These are phyloP conservation scores for Sarcophaga bullata DNA, from an alignment of 1,140 invertebrate species.

Conservation along the genomic window DNA sequence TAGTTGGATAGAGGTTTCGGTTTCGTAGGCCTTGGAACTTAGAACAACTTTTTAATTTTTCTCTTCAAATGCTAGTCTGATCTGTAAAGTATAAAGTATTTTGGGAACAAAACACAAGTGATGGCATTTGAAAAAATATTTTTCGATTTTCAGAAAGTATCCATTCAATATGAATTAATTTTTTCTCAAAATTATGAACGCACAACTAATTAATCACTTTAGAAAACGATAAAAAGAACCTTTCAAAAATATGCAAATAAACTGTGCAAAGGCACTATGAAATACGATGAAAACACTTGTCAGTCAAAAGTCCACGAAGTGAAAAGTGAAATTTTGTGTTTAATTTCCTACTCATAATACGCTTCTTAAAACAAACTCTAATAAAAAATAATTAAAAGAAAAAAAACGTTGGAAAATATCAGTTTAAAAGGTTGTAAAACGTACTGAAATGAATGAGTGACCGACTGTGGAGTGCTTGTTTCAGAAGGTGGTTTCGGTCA, in stretches of 20 bases:
- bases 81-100: too few species aligned
- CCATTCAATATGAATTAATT: too few species aligned
- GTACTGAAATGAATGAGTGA: background rate
- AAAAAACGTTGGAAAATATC: background rate
- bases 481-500: slow-evolving; percentile 23
- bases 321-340: background rate
- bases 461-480: background rate
- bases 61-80: too few species aligned
- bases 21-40: too few species aligned
- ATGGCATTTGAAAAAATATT: too few species aligned
- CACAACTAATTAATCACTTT: background rate
- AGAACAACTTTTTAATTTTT: too few species aligned
- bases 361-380: too few species aligned
- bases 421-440: background rate
- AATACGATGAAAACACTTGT: slow-evolving; percentile 9
- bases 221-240: background rate
- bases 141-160: too few species aligned
- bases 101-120: too few species aligned
- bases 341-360: background rate
- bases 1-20: too few species aligned
- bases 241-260: background rate
- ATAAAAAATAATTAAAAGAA: background rate
- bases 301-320: background rate
- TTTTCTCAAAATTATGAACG: background rate
- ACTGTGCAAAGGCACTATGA: background rate